These are phyloP conservation scores for Pristionchus pacificus DNA, from an alignment of 1,140 invertebrate species.

Conservation along the genomic window DNA sequence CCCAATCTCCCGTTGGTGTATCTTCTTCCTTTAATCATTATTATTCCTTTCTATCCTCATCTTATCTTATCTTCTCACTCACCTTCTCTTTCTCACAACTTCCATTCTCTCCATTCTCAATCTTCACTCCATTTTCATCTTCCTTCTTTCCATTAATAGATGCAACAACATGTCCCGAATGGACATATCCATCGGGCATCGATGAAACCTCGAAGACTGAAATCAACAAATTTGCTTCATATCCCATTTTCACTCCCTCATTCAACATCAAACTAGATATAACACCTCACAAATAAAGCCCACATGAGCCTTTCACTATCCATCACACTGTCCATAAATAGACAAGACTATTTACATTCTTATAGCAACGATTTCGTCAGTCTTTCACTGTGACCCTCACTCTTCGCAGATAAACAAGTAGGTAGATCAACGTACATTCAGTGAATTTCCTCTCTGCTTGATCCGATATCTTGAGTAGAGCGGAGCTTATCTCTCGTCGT, in stretches of 20 bases:
- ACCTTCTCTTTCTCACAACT: slow-evolving; percentile 17
- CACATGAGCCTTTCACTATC: no score
- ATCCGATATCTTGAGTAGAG: slow-evolving; percentile 87
- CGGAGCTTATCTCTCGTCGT: slow-evolving; percentile 85
- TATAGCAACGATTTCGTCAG: no score
- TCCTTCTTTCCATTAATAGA: not conserved
- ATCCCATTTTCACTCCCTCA: no score
- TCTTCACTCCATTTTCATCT: slow-evolving; percentile 21
- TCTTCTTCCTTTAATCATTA: slow-evolving; percentile 7
- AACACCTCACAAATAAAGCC: no score
- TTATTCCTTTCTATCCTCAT: not conserved
- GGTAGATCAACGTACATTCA: slow-evolving; percentile 24
- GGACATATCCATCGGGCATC: not conserved
- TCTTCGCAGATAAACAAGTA: no score
- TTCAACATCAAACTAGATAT: no score
- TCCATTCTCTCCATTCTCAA: slow-evolving; percentile 22
- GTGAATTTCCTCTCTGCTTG: slow-evolving; percentile 22
- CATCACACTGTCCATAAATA: no score
- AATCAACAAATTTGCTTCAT: no score
- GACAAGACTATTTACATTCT: no score
- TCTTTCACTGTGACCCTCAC: no score
- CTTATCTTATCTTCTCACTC: not conserved
- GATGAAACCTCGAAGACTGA: not conserved
- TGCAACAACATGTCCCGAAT: not conserved
- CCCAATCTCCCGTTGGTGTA: slow-evolving; percentile 10